Conservation (phyloP, 2,888 invertebrate genomes). For the Leptinotarsa peninsularis region DNA sequence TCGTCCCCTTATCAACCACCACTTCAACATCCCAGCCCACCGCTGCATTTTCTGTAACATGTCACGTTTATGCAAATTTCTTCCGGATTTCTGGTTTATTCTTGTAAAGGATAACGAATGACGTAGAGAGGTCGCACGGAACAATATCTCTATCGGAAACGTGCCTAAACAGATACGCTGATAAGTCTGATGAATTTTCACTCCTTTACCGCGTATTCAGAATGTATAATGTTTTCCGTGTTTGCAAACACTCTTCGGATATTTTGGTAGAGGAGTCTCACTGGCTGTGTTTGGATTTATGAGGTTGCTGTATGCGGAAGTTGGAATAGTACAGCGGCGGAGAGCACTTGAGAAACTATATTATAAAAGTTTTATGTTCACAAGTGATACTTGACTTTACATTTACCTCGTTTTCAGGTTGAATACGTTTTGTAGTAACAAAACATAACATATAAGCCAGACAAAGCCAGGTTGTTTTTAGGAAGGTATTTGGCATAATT, state of each 20-base stretch:
- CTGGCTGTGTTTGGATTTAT: slow-evolving; percentile 4
- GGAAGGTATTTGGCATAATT: no score
- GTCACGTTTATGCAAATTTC: slow-evolving; percentile 13
- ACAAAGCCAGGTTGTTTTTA: no score
- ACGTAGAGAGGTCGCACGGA: neutral
- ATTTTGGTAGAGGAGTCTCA: neutral
- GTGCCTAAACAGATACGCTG: slow-evolving; percentile 10
- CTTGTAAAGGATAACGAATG: slow-evolving; percentile 13
- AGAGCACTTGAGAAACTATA: neutral
- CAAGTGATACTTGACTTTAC: no score
- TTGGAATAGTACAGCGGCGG: neutral
- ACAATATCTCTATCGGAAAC: slow-evolving; percentile 17
- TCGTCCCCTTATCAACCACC: neutral
- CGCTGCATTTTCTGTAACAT: slow-evolving; percentile 9
- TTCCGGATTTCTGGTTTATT: slow-evolving; percentile 5
- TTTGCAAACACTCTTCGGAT: slow-evolving; percentile 6
- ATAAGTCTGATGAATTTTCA: slow-evolving; percentile 3
- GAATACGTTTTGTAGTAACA: no score
- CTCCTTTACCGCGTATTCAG: neutral
- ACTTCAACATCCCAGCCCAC: neutral
- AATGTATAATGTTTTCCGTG: slow-evolving; percentile 8
- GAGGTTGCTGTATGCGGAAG: neutral
- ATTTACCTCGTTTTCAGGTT: no score
- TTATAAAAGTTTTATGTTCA: no score
- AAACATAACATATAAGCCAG: no score